Conservation (phyloP, 2,113 vertebrate genomes). For the Dendropsophus ebraccatus region DNA sequence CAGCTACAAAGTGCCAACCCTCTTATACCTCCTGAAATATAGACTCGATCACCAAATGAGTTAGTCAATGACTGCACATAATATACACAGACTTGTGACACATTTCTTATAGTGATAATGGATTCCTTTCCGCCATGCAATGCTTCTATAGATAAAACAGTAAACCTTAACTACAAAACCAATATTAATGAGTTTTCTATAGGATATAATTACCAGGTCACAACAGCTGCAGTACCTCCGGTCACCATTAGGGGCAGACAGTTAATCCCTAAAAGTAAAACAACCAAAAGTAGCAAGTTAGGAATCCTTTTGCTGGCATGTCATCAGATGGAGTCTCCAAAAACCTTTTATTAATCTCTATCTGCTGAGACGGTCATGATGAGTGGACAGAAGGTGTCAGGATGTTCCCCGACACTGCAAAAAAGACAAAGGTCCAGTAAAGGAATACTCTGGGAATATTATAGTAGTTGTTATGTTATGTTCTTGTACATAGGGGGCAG, state of each 20-base stretch:
- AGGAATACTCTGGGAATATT: neutral
- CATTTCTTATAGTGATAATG: neutral
- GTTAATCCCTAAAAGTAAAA: neutral
- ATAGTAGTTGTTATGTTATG: neutral
- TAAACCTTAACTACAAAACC: conserved; percentile 23
- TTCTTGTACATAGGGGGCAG: neutral
- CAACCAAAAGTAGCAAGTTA: neutral
- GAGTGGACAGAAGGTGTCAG: neutral
- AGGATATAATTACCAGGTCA: neutral
- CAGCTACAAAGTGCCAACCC: neutral
- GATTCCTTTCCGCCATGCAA: neutral
- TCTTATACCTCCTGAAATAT: neutral
- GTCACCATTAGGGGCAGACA: neutral
- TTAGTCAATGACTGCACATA: neutral
- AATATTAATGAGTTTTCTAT: conserved; percentile 19
- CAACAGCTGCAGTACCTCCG: neutral
- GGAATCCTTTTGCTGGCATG: too few species aligned
- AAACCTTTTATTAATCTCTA: neutral
- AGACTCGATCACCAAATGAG: neutral
- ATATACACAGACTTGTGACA: neutral
- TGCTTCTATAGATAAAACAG: neutral
- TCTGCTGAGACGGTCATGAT: neutral
- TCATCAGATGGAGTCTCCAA: neutral
- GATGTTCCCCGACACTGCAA: neutral
- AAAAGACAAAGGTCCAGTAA: neutral